Conservation (phyloP, 1,140 invertebrate genomes). For the Acromyrmex charruanus region DNA sequence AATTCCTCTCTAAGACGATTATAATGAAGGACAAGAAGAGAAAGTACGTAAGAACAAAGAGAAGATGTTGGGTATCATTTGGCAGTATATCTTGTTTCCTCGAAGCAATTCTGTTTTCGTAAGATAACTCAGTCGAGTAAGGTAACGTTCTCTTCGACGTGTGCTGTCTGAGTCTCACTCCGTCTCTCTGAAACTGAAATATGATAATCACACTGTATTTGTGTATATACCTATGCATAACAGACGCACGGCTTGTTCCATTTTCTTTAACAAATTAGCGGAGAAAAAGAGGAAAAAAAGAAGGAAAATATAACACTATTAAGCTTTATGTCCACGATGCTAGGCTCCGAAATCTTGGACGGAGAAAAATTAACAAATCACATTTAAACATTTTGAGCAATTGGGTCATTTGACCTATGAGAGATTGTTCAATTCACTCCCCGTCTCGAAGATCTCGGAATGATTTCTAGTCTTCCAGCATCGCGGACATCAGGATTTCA, state of each 20-base stretch:
- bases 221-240: background rate
- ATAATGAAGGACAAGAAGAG: conserved; percentile 86
- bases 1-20: conserved; percentile 87
- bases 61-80: conserved; percentile 84
- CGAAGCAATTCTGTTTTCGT: conserved; percentile 65
- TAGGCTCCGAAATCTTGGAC: too few species aligned
- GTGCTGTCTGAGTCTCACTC: conserved; percentile 79
- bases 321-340: too few species aligned
- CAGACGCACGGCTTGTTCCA: background rate
- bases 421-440: too few species aligned
- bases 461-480: too few species aligned
- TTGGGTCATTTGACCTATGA: too few species aligned
- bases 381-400: too few species aligned
- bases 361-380: too few species aligned
- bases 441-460: too few species aligned
- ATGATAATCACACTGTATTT: background rate
- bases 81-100: conserved; percentile 75
- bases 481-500: too few species aligned
- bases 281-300: too few species aligned
- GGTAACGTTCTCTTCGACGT: conserved; percentile 66
- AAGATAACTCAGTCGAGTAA: conserved; percentile 68
- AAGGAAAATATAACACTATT: too few species aligned
- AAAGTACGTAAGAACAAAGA: conserved; percentile 86
- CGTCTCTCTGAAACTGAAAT: conserved; percentile 78
- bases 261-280: background rate